phyloP scores from a whole-genome alignment of 2,797 vertebrate genomes.

The Danionella dracula region DNA sequence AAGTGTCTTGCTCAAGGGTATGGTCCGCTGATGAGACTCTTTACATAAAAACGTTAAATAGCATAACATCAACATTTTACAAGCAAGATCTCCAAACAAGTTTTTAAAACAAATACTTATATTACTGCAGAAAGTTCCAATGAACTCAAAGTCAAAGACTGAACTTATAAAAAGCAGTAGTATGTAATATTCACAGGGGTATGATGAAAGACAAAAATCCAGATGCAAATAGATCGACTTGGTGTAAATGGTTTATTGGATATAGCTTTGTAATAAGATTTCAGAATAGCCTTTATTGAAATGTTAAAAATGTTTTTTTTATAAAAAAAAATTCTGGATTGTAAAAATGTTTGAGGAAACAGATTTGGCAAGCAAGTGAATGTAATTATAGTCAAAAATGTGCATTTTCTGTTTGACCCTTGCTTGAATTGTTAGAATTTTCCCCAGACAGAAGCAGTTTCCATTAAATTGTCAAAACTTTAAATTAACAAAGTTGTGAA shows the following conservation, averaged over 20 bases:
- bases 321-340: too few species aligned
- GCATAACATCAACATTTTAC: not conserved
- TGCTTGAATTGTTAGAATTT: too few species aligned
- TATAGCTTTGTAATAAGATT: not conserved
- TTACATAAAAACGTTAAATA: not conserved
- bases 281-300: conserved; percentile 10
- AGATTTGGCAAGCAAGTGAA: too few species aligned
- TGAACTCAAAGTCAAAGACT: conserved; percentile 2
- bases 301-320: too few species aligned
- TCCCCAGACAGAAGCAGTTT: too few species aligned
- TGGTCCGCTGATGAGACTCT: not conserved
- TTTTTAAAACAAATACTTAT: conserved; percentile 29
- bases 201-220: not conserved
- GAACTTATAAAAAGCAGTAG: not conserved
- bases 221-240: conserved; percentile 27
- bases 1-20: not conserved
- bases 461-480: too few species aligned
- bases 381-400: too few species aligned
- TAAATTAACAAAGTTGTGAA: too few species aligned
- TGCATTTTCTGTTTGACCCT: too few species aligned
- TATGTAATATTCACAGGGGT: not conserved
- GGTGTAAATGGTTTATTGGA: conserved; percentile 2
- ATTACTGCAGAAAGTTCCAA: conserved; percentile 16
- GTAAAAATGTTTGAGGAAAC: too few species aligned
- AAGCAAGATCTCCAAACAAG: not conserved